Evolutionary conservation across 2,797 vertebrate genomes (phyloP), one percentile per base, ranked within the genome.

Genomic region (Nannoperca australis): DNA sequence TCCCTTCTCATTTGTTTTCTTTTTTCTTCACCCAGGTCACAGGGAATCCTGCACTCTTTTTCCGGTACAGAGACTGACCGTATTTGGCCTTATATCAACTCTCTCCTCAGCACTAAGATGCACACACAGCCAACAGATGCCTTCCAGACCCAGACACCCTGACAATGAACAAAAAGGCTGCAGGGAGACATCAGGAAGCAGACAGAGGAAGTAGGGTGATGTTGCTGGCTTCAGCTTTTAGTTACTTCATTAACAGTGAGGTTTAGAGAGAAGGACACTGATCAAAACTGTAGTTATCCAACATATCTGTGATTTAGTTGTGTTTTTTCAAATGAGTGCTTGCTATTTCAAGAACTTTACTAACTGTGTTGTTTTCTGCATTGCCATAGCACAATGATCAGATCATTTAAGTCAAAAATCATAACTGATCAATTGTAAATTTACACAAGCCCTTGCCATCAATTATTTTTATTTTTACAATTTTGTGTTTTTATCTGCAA

Each of bases 51-150:
- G 74, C 95, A 98, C 85, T 97, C 97, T 0, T 98, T 98, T 91
- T 98, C 97, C 0, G 97, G 97, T 73, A 99, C 97, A 13, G 97
- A 99, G 79, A 99, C 98, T 1, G 96, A 99, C 92, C 96, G 95
- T 87, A 99, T 99, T 88, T 99, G 98, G 98, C 97, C 97, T 0
- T 97, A 98, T 2, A 96, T 99, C 92, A 97, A 96, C 90, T 93
- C 95, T 0, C 96, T 99, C 70, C 95, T 99, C 82, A 96, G 92
- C 64, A 91, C 92, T 84, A 98, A 95, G 95, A 96, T 98, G 83
- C 91, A 94, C 1, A 91, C 93, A 0, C 9, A 94, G 61, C 93
- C 93, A 3, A 69, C 92, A 0, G 93, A 94, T 0, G 80, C 94
- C 84, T 70, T 86, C 59, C 88, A 85, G 22, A 84, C 81, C 13